Percentiles rank a stretch among this genome's conserved stretches.
phyloP scores from a whole-genome alignment of 92 coral and sea anemone species.

The Porites evermanni region DNA sequence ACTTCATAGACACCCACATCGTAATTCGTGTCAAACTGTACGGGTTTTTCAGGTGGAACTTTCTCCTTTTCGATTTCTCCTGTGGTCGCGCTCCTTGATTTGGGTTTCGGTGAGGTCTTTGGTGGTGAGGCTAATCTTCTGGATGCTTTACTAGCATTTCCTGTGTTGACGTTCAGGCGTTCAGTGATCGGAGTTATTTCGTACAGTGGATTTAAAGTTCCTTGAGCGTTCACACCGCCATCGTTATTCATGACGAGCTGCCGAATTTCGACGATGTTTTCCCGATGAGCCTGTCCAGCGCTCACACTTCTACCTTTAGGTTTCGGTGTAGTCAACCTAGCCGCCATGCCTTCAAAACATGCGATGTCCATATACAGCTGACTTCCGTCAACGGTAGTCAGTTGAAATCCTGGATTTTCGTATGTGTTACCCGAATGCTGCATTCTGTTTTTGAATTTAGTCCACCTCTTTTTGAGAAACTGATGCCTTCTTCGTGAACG shows the following conservation, averaged over 20 bases:
- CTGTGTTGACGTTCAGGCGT: not conserved
- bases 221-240: not conserved
- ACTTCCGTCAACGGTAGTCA: not conserved
- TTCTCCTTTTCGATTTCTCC: not conserved
- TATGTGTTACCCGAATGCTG: not conserved
- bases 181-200: not conserved
- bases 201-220: not conserved
- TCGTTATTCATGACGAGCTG: constrained; percentile 7
- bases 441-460: not conserved
- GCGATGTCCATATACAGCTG: not conserved
- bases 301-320: not conserved
- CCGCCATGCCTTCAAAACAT: not conserved
- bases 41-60: no score
- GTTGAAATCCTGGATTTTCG: constrained; percentile 1
- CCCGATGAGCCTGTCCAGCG: not conserved
- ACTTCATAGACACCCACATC: not conserved
- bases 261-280: constrained; percentile 29
- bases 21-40: not conserved
- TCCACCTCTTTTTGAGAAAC: no score
- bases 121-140: no score
- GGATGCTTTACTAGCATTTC: no score
- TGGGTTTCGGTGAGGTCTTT: not conserved
- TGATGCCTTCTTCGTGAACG: no score
- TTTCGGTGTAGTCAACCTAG: not conserved
- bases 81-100: not conserved